A percentile compares a stretch with the other conserved stretches of the same genome.
Conservation (phyloP, 35 echinoderm and acorn worm genomes). For the Acanthaster planci region DNA sequence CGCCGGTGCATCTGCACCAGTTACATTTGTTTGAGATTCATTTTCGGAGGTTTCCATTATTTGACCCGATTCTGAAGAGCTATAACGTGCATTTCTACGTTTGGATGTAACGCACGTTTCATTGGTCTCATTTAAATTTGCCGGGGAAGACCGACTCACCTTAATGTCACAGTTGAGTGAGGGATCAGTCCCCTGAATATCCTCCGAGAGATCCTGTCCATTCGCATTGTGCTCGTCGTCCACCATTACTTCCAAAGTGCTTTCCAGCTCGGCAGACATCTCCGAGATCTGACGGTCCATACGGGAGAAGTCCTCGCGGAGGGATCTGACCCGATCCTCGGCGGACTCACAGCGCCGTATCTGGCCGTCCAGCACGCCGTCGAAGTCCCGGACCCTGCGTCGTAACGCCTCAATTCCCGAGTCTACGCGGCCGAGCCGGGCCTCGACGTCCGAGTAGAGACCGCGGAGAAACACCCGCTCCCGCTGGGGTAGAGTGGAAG, state of each 20-base stretch:
- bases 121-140: too few species aligned
- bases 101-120: too few species aligned
- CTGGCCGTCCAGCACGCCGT: constrained; percentile 2
- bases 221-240: not conserved
- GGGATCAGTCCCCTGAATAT: too few species aligned
- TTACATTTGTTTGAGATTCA: too few species aligned
- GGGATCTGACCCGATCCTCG: constrained; percentile 8
- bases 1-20: too few species aligned
- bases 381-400: constrained; percentile 21
- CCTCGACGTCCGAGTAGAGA: constrained; percentile 27
- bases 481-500: not conserved
- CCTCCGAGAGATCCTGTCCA: too few species aligned
- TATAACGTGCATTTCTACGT: too few species aligned
- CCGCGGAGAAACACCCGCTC: constrained; percentile 1
- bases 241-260: not conserved
- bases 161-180: too few species aligned
- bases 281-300: constrained; percentile 22
- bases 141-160: too few species aligned
- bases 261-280: constrained; percentile 22
- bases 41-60: too few species aligned
- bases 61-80: too few species aligned
- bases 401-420: constrained; percentile 30
- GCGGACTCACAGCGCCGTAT: constrained; percentile 16
- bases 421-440: constrained; percentile 5
- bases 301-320: constrained; percentile 18